These are phyloP conservation scores for Leuciscus idus DNA, from an alignment of 2,113 vertebrate species.

Conservation along the genomic window DNA sequence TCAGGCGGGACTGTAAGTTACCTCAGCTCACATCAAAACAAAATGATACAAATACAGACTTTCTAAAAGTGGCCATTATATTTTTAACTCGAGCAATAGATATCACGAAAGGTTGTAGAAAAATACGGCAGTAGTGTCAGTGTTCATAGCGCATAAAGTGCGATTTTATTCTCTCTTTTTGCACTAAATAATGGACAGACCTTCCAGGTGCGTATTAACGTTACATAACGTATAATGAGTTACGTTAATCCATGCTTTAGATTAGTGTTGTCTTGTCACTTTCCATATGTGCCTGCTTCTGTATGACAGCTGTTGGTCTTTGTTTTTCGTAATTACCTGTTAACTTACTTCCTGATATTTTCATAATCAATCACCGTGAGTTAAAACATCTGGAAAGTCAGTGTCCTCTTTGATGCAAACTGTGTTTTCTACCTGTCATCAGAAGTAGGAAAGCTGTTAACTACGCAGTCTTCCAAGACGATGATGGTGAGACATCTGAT, in stretches of 20 bases:
- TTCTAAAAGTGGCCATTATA: background rate
- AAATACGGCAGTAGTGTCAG: background rate
- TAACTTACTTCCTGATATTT: background rate
- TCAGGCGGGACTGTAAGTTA: conserved; percentile 47
- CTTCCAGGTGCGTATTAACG: conserved; percentile 65
- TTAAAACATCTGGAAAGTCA: background rate
- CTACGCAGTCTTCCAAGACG: conserved; percentile 70
- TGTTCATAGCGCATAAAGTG: background rate
- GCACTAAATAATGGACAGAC: conserved; percentile 68
- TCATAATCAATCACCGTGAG: background rate
- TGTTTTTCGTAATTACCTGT: background rate
- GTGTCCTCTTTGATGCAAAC: background rate
- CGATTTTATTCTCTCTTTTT: background rate
- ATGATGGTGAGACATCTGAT: conserved; percentile 65
- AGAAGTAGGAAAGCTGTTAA: conserved; percentile 73
- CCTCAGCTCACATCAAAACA: background rate
- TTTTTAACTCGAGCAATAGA: background rate
- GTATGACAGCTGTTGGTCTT: background rate
- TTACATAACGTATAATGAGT: background rate
- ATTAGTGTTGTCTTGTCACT: background rate
- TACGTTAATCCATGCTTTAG: background rate
- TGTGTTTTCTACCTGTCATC: conserved; percentile 19
- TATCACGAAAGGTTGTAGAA: background rate
- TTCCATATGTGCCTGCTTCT: background rate
- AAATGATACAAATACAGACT: too few relatives aligned